Conservation (phyloP, 2,797 vertebrate species). For the Syndactyla subalaris region DNA sequence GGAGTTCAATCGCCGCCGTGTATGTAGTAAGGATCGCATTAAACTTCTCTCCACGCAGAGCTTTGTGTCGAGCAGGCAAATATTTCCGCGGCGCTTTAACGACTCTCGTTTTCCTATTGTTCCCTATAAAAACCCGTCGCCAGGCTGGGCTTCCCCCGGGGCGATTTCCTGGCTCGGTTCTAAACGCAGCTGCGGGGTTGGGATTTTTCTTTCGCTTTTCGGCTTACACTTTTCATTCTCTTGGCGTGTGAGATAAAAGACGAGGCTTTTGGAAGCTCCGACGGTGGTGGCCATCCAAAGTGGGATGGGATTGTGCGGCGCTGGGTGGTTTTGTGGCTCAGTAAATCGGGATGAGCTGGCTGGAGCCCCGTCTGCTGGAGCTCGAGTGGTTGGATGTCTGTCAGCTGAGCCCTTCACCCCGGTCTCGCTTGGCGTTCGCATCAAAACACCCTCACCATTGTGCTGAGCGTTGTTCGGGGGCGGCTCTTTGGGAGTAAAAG, state of each 20-base stretch:
- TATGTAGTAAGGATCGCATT: neutral
- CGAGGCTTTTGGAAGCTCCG: neutral
- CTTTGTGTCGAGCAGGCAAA: neutral
- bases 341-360: neutral
- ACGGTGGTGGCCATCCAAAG: rapidly evolving
- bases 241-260: neutral
- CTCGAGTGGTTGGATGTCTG: neutral
- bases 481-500: neutral
- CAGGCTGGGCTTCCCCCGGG: neutral
- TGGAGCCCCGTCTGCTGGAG: neutral
- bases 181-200: neutral
- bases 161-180: neutral
- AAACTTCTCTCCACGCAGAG: neutral
- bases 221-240: neutral
- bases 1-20: neutral
- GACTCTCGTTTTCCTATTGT: neutral
- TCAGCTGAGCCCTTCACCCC: neutral
- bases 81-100: neutral
- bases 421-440: neutral
- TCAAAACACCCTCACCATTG: neutral
- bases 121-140: neutral
- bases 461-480: neutral
- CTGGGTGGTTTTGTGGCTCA: neutral
- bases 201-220: neutral
- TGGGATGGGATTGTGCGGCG: neutral